These are phyloP conservation scores for Chrysolina haemoptera DNA, from an alignment of 2,888 invertebrate species.

Conservation along the genomic window DNA sequence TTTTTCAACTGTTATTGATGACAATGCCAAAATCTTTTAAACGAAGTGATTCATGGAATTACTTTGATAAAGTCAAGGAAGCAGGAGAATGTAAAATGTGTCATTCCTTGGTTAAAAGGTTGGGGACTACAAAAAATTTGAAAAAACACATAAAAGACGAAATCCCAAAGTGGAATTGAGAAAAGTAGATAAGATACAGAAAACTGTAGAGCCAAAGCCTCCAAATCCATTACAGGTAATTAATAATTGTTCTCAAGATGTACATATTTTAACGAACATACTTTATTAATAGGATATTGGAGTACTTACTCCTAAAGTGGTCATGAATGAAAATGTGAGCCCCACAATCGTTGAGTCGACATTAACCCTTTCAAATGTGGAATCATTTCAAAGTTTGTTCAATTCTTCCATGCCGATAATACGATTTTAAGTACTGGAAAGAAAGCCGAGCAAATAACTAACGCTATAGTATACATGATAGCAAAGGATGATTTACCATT, in stretches of 20 bases:
- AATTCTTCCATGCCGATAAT: neutral
- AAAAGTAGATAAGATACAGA: neutral
- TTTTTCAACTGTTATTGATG: too few relatives aligned
- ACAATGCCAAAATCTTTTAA: too few relatives aligned
- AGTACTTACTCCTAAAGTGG: neutral
- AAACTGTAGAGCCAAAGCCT: neutral
- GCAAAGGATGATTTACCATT: constrained; percentile 47
- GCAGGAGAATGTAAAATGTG: constrained; percentile 23
- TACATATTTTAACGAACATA: neutral
- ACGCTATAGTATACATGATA: constrained; percentile 47
- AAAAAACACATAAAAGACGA: constrained; percentile 14
- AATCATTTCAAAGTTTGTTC: constrained; percentile 4
- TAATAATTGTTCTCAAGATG: neutral
- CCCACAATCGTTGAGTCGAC: too few relatives aligned
- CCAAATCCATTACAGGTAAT: neutral
- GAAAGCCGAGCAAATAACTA: constrained; percentile 33
- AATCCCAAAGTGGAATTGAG: constrained; percentile 15
- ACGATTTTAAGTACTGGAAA: neutral
- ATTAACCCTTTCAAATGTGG: neutral
- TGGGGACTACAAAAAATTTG: constrained; percentile 26
- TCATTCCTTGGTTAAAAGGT: constrained; percentile 10
- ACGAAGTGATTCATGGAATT: constrained; percentile 3
- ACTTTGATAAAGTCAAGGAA: neutral
- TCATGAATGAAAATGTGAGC: neutral
- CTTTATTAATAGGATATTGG: neutral